Conservation (phyloP, 2,888 invertebrate genomes). For the Rosalia funebris region DNA sequence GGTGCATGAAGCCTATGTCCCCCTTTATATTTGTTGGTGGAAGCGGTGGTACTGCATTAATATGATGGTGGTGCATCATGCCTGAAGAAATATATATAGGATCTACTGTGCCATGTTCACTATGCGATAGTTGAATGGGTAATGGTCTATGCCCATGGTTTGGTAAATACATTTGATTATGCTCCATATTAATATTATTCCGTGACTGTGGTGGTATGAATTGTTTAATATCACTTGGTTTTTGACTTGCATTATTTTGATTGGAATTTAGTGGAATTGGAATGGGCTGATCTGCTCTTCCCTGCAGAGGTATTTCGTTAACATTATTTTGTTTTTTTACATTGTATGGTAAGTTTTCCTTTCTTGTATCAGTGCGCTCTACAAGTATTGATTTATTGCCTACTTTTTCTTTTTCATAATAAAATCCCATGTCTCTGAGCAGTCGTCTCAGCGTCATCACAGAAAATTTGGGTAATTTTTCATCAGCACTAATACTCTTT, state of each 20-base stretch:
- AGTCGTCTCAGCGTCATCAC: constrained; percentile 61
- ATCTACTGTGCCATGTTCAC: constrained; percentile 47
- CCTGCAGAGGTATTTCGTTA: constrained; percentile 28
- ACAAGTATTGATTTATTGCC: constrained; percentile 60
- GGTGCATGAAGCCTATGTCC: constrained; percentile 34
- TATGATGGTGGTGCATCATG: constrained; percentile 37
- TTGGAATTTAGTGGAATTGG: constrained; percentile 9
- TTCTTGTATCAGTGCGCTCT: constrained; percentile 47
- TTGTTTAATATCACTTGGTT: constrained; percentile 10
- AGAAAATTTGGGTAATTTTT: constrained; percentile 59
- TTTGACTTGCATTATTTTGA: constrained; percentile 19
- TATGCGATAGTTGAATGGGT: constrained; percentile 44
- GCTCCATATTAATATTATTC: constrained; percentile 34
- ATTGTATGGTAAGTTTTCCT: constrained; percentile 26
- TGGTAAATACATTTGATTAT: constrained; percentile 37
- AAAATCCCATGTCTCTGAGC: constrained; percentile 62
- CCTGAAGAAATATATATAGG: constrained; percentile 39
- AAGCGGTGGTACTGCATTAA: constrained; percentile 39
- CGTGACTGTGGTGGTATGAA: constrained; percentile 12
- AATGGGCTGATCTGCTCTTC: constrained; percentile 17
- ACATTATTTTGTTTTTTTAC: constrained; percentile 25
- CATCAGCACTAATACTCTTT: constrained; percentile 55
- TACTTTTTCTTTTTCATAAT: constrained; percentile 56
- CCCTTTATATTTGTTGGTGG: constrained; percentile 32
- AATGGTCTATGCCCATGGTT: constrained; percentile 39